phyloP scores from a whole-genome alignment of 2,888 invertebrate species.

The Tenthredo distinguenda region DNA sequence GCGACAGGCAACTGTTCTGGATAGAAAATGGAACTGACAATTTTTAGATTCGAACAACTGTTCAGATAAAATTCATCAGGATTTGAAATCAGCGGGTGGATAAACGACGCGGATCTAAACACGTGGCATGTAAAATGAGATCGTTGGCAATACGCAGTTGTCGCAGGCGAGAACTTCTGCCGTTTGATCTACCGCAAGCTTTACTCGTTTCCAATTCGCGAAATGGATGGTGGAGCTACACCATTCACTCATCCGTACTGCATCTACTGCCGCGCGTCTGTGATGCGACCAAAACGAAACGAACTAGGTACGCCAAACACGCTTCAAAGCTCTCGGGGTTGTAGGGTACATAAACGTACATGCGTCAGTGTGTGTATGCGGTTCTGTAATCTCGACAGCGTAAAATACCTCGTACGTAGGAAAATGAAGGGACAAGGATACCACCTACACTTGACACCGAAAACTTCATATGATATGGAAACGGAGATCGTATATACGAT shows the following conservation, averaged over 20 bases:
- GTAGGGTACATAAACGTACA: not conserved
- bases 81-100: not conserved
- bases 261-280: not conserved
- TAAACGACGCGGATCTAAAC: not conserved
- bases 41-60: not conserved
- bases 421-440: not conserved
- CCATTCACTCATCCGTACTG: not conserved
- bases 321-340: not conserved
- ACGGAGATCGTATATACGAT: too few relatives aligned
- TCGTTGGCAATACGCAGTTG: not conserved
- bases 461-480: not conserved
- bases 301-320: not conserved
- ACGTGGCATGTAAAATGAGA: not conserved
- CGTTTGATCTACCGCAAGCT: constrained; percentile 22
- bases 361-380: not conserved
- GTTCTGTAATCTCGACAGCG: not conserved
- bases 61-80: not conserved
- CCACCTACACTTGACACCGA: not conserved
- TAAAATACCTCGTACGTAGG: not conserved
- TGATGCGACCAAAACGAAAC: not conserved
- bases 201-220: constrained; percentile 17
- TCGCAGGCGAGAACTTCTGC: not conserved
- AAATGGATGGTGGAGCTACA: constrained; percentile 1
- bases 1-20: not conserved
- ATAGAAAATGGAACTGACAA: not conserved